Conservation (phyloP, 1,140 invertebrate species). For the Platyura marginata region DNA sequence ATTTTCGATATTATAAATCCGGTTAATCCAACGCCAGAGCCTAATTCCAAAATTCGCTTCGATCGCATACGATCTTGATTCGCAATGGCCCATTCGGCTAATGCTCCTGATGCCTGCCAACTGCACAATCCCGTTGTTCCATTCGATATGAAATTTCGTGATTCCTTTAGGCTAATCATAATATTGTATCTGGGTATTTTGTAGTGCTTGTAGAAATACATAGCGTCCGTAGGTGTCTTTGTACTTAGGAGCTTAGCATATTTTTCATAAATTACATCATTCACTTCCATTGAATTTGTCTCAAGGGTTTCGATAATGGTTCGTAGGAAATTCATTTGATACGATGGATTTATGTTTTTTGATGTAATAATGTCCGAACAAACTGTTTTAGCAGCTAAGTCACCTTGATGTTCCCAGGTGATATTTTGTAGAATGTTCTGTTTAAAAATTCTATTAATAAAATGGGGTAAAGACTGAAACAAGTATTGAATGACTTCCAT, state of each 20-base stretch:
- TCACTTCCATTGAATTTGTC: not conserved
- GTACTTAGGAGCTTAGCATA: not conserved
- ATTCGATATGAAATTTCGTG: not conserved
- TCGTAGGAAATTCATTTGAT: too few relatives aligned
- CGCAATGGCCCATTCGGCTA: not conserved
- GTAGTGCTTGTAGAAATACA: not conserved
- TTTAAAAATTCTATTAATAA: too few relatives aligned
- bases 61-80: not conserved
- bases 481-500: too few relatives aligned
- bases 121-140: not conserved
- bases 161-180: not conserved
- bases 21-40: not conserved
- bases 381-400: too few relatives aligned
- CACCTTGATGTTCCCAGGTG: too few relatives aligned
- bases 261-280: not conserved
- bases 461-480: too few relatives aligned
- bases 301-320: not conserved
- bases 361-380: too few relatives aligned
- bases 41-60: not conserved
- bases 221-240: too few relatives aligned
- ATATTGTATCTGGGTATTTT: not conserved
- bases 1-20: not conserved
- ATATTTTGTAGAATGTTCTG: too few relatives aligned
- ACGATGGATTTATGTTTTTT: too few relatives aligned
- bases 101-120: not conserved